Percentiles rank a stretch among this genome's conserved stretches.
Evolutionary conservation across 2,888 invertebrate genomes (phyloP).

Genomic region (Philereme vetulata): DNA sequence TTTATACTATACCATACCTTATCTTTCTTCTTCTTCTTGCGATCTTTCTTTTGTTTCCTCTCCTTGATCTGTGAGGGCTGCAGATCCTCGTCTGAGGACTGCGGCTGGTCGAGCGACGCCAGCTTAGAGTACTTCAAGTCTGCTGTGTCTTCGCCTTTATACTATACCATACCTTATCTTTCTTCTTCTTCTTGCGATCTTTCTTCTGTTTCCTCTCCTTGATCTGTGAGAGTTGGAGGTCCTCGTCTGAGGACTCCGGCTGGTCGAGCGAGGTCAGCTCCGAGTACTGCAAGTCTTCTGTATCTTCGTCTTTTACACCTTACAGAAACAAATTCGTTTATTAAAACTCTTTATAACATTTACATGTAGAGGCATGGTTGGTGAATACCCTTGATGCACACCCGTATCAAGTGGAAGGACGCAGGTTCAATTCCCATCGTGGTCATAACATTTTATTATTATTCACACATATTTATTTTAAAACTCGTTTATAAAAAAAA

Average conservation of each 20-base stretch:
- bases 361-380: too few species aligned
- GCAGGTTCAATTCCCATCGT: too few species aligned
- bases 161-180: conserved; percentile 29
- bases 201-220: conserved; percentile 54
- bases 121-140: conserved; percentile 20
- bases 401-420: too few species aligned
- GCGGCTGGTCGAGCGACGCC: conserved; percentile 30
- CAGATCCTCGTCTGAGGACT: conserved; percentile 68
- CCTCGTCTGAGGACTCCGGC: conserved; percentile 60
- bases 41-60: conserved; percentile 48
- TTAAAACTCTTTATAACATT: background rate
- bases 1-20: conserved; percentile 20
- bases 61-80: conserved; percentile 55
- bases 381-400: too few species aligned
- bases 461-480: too few species aligned
- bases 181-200: conserved; percentile 39
- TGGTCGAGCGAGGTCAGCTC: conserved; percentile 33
- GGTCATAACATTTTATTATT: too few species aligned
- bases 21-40: conserved; percentile 39
- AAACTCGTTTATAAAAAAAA: too few species aligned
- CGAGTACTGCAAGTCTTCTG: conserved; percentile 14
- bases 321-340: conserved; percentile 1
- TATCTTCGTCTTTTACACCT: conserved; percentile 42
- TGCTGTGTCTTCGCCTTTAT: too few species aligned
- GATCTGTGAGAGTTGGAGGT: conserved; percentile 62